Conservation (phyloP, 2,888 invertebrate genomes). For the Dasysyrphus tricinctus region DNA sequence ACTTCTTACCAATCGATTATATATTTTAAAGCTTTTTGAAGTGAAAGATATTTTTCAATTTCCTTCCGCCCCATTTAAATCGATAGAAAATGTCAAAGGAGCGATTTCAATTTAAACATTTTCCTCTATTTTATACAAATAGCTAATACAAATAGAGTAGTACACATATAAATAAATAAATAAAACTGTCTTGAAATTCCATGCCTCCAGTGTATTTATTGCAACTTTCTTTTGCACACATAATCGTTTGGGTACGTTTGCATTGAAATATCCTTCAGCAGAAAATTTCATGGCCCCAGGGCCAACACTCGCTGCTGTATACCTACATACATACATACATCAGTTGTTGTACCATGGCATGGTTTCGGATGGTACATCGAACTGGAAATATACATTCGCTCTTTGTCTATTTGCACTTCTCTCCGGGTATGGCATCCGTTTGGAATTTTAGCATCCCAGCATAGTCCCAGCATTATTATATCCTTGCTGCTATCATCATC, state of each 20-base stretch:
- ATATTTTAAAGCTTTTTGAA: too few relatives aligned
- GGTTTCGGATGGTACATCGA: constrained; percentile 62
- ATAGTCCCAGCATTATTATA: not conserved
- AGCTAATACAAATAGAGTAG: not conserved
- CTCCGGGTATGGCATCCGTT: constrained; percentile 32
- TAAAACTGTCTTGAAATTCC: constrained; percentile 19
- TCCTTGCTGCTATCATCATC: constrained; percentile 2
- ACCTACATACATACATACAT: too few relatives aligned
- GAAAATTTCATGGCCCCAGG: constrained; percentile 71
- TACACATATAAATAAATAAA: not conserved
- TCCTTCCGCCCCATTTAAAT: not conserved
- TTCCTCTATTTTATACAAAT: not conserved
- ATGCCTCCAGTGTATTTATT: constrained; percentile 49
- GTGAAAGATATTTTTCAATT: too few relatives aligned
- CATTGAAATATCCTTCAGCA: constrained; percentile 64
- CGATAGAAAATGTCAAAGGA: not conserved
- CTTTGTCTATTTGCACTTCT: constrained; percentile 68
- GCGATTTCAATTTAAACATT: not conserved
- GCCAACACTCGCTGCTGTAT: constrained; percentile 38
- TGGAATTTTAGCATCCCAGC: constrained; percentile 6
- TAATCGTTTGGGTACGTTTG: constrained; percentile 49
- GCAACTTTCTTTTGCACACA: constrained; percentile 32
- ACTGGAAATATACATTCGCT: constrained; percentile 55
- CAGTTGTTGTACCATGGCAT: constrained; percentile 1
- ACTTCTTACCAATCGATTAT: too few relatives aligned